A percentile compares a stretch with the other conserved stretches of the same genome.
Conservation (phyloP, 2,888 invertebrate species). For the Drosophila histrio region DNA sequence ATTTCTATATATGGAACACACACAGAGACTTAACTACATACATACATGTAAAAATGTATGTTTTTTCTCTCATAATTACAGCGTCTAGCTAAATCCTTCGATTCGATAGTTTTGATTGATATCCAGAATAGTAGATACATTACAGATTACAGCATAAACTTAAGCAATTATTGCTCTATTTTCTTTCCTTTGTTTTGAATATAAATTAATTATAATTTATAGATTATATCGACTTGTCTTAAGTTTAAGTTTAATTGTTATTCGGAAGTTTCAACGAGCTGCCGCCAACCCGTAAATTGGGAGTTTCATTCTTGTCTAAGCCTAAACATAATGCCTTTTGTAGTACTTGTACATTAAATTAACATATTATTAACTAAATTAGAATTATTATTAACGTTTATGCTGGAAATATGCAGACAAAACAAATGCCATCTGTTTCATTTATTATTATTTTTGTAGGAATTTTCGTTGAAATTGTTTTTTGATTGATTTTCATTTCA, state of each 20-base stretch:
- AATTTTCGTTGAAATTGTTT: constrained; percentile 58
- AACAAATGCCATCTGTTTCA: constrained; percentile 56
- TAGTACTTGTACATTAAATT: constrained; percentile 37
- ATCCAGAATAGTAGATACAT: constrained; percentile 43
- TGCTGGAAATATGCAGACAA: constrained; percentile 62
- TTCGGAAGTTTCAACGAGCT: constrained; percentile 51
- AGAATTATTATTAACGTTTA: constrained; percentile 15
- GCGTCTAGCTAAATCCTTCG: constrained; percentile 42
- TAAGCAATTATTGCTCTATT: constrained; percentile 16
- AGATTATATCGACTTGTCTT: constrained; percentile 55
- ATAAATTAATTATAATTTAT: constrained; percentile 43
- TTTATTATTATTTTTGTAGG: constrained; percentile 44
- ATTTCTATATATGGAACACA: constrained; percentile 52
- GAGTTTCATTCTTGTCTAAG: constrained; percentile 27
- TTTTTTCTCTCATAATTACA: constrained; percentile 31
- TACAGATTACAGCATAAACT: constrained; percentile 51
- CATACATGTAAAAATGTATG: constrained; percentile 35
- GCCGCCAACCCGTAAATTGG: constrained; percentile 19
- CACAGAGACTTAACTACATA: constrained; percentile 22
- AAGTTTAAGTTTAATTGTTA: constrained; percentile 34
- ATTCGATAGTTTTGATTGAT: constrained; percentile 44
- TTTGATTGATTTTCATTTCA: constrained; percentile 43
- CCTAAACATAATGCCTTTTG: constrained; percentile 56
- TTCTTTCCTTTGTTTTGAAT: constrained; percentile 26
- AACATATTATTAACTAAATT: constrained; percentile 39